Base-by-base conservation (phyloP, 2,888 invertebrate species). In the Lithophane leautieri region DNA sequence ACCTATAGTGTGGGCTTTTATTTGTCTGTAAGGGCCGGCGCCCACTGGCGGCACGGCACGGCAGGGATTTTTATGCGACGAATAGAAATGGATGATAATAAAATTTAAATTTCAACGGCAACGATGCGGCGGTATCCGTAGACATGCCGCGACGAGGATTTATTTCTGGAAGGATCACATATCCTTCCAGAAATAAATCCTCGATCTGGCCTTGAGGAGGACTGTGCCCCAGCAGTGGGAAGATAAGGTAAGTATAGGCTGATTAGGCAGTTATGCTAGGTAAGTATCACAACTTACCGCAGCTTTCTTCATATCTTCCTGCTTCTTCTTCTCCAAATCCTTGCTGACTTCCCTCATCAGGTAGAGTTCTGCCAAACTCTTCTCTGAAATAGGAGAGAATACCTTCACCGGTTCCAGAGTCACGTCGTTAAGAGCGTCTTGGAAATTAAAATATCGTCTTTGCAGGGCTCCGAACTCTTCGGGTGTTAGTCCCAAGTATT, bases 301-400 rank as follows among this genome's bases (percentile, higher is more conserved):
- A 1, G 91, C 92, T 66, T 90, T 95, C 63, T 78, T 90, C 11
- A 93, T 76, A 3, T 95, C 95, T 0, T 95, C 94, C 0, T 92
- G 91, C 52, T 95, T 95, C 81, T 95, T 95, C 70, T 71, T 81
- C 88, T 94, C 93, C 70, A 96, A 76, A 0, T 91, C 89, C 42
- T 61, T 79, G 80, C 94, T 95, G 44, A 94, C 90, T 69, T 93
- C 93, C 40, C 95, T 90, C 14, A 94, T 94, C 12, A 95, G 86
- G 0, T 82, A 16, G 25, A 96, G 60, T 61, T 94, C 94, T 0
- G 90, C 86, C 0, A 92, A 0, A 3, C 84, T 81, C 25, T 87
- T 88, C n/a, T 87, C 50, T 0, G 81, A 9, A 0, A 95, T 69
- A 0, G 91, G 87, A 0, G 91, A 87, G 82, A 91, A 95, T 0